Conservation (phyloP, 2,888 invertebrate species). For the Agrochola macilenta region DNA sequence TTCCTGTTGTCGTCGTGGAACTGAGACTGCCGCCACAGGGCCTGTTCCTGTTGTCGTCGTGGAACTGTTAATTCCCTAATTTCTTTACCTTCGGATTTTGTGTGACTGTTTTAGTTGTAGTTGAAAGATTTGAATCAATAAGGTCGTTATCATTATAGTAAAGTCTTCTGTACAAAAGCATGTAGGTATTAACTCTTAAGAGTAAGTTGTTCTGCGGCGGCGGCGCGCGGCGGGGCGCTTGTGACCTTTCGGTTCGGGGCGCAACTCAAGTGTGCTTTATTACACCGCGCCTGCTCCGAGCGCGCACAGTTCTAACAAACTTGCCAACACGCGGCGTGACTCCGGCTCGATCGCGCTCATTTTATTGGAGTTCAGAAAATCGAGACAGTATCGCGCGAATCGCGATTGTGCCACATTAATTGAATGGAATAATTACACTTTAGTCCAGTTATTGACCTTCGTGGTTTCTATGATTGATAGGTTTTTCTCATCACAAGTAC, state of each 20-base stretch:
- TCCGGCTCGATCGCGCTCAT: not conserved
- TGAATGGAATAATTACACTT: not conserved
- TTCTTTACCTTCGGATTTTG: not conserved
- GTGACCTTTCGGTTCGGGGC: constrained; percentile 5
- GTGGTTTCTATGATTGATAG: not conserved
- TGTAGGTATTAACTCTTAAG: not conserved
- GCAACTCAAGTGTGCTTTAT: constrained; percentile 19
- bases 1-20: too few species aligned
- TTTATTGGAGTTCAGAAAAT: constrained; percentile 1
- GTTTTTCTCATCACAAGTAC: not conserved
- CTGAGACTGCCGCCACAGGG: too few species aligned
- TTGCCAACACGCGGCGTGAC: not conserved
- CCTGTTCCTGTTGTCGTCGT: not conserved
- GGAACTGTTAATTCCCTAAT: not conserved
- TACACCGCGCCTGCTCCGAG: constrained; percentile 11
- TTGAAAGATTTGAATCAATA: not conserved
- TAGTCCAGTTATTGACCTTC: not conserved
- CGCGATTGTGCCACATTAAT: not conserved
- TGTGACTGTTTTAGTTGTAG: not conserved
- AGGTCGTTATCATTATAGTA: not conserved
- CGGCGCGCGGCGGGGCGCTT: constrained; percentile 20
- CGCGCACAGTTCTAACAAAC: constrained; percentile 19
- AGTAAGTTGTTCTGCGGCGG: not conserved
- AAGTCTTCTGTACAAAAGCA: constrained; percentile 2
- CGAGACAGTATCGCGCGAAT: not conserved